Conservation (phyloP, 2,888 invertebrate species). For the Philereme transversata region DNA sequence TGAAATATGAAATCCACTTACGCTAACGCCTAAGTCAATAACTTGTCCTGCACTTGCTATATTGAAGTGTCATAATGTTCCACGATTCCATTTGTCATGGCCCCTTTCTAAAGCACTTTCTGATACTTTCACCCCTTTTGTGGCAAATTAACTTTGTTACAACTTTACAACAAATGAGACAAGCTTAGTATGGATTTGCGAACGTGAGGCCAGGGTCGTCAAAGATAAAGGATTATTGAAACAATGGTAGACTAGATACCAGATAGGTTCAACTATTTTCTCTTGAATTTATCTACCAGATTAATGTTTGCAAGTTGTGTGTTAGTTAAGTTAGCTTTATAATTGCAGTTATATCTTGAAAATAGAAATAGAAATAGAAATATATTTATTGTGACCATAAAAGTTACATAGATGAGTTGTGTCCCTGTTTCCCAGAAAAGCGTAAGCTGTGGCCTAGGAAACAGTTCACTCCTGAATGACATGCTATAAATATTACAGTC, state of each 20-base stretch:
- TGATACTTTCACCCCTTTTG: conserved; percentile 61
- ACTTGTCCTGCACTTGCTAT: conserved; percentile 49
- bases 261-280: too few species aligned
- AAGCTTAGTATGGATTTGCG: conserved; percentile 28
- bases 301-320: background rate
- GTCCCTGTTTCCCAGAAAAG: too few species aligned
- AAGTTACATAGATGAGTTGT: too few species aligned
- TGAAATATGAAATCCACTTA: conserved; percentile 29
- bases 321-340: too few species aligned
- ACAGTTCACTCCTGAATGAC: too few species aligned
- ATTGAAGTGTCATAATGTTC: conserved; percentile 57
- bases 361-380: too few species aligned
- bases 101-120: conserved; percentile 48
- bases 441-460: too few species aligned
- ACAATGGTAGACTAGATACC: background rate
- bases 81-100: conserved; percentile 59
- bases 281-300: background rate
- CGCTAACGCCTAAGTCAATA: conserved; percentile 43
- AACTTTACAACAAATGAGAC: conserved; percentile 48
- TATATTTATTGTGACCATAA: too few species aligned
- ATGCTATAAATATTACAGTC: too few species aligned
- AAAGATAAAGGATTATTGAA: conserved; percentile 12
- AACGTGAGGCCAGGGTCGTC: conserved; percentile 13
- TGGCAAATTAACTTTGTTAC: conserved; percentile 47
- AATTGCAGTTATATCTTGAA: too few species aligned